These are phyloP conservation scores for Pitangus sulphuratus DNA, from an alignment of 2,797 vertebrate species.

Conservation along the genomic window DNA sequence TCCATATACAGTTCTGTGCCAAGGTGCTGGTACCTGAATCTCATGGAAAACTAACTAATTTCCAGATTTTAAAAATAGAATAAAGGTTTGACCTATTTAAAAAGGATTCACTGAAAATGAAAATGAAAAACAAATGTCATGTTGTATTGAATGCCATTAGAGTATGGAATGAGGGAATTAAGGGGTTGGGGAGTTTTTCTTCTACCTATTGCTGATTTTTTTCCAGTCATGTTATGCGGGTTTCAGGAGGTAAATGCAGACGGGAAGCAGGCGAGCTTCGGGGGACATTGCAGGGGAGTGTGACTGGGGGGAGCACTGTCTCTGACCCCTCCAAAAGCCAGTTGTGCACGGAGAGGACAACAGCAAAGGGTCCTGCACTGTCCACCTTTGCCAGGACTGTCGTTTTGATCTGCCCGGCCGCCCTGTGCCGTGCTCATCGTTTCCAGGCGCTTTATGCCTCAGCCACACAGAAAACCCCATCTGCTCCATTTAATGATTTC, in stretches of 20 bases:
- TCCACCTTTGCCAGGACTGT: neutral
- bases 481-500: slow-evolving; percentile 79
- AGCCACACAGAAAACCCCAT: slow-evolving; percentile 66
- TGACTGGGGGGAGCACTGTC: neutral
- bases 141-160: neutral
- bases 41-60: neutral
- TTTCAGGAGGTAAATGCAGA: neutral
- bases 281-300: neutral
- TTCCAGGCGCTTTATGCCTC: slow-evolving; percentile 29
- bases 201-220: neutral
- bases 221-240: neutral
- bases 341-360: neutral
- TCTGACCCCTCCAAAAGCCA: neutral
- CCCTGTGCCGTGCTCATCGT: slow-evolving; percentile 35
- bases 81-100: neutral
- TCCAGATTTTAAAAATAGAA: neutral
- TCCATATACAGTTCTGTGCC: neutral
- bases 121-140: neutral
- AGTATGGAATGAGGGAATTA: neutral
- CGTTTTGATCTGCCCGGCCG: slow-evolving; percentile 1
- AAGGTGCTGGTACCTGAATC: neutral
- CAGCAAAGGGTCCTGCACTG: neutral
- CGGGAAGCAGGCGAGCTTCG: rapidly evolving
- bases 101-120: neutral
- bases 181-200: neutral